Conservation (phyloP, 2,888 invertebrate species). For the Lepidonotus clava region DNA sequence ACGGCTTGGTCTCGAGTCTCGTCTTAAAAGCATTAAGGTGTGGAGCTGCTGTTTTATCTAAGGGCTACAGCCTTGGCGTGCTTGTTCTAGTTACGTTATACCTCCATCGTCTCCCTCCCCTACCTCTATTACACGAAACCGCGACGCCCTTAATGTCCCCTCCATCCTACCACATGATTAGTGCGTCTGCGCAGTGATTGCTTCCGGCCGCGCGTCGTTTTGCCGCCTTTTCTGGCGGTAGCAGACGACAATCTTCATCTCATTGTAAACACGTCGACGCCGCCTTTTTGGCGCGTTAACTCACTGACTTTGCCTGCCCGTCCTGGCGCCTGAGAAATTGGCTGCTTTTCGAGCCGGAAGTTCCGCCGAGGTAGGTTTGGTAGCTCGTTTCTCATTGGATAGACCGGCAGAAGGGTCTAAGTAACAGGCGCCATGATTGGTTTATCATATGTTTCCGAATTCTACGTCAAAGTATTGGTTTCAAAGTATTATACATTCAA, state of each 20-base stretch:
- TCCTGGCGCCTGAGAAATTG: background rate
- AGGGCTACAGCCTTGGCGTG: no score
- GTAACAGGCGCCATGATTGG: constrained; percentile 27
- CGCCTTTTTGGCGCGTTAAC: background rate
- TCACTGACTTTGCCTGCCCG: background rate
- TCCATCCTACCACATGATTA: background rate
- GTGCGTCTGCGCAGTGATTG: constrained; percentile 6
- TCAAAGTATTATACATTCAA: no score
- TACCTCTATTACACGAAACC: no score
- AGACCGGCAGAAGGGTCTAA: background rate
- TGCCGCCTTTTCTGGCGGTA: constrained; percentile 20
- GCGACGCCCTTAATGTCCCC: no score
- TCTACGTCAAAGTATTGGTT: no score
- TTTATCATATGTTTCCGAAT: no score
- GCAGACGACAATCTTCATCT: constrained; percentile 33
- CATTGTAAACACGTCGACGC: constrained; percentile 2
- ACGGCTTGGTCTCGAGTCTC: no score
- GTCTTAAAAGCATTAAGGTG: no score
- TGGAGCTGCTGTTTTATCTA: no score
- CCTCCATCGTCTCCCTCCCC: no score
- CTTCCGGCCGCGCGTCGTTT: constrained; percentile 31
- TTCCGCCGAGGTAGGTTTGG: background rate
- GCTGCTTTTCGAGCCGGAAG: background rate
- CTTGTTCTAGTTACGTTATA: no score
- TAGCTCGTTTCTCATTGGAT: constrained; percentile 25